A percentile compares a stretch with the other conserved stretches of the same genome.
These are phyloP conservation scores for Microcebus ravelobensis DNA, from an alignment of 2,113 vertebrate genomes.

Conservation along the genomic window DNA sequence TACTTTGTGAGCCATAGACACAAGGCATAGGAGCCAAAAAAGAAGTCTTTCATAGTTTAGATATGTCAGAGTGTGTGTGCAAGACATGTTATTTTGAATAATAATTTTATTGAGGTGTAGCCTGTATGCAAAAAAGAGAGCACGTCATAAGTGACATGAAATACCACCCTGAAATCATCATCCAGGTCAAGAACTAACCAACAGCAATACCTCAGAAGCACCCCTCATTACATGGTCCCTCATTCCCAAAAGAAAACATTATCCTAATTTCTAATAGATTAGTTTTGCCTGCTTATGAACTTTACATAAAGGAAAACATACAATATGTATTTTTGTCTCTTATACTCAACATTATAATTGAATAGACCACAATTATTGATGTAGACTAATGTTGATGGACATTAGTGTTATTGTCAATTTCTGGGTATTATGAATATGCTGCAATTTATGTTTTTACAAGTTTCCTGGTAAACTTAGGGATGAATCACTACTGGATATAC, in stretches of 20 bases:
- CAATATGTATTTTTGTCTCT: background rate
- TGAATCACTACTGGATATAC: background rate
- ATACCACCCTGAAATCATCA: background rate
- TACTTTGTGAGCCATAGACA: background rate
- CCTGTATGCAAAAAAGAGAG: background rate
- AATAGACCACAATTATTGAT: background rate
- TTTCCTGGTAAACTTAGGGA: background rate
- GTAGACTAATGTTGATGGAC: background rate
- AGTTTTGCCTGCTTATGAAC: background rate
- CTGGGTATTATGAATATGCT: background rate
- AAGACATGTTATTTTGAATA: background rate
- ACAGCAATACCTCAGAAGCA: background rate
- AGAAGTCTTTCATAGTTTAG: background rate
- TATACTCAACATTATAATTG: background rate
- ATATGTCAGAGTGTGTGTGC: background rate
- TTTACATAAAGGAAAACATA: background rate
- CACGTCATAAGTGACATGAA: background rate
- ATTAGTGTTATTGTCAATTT: background rate
- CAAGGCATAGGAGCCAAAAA: background rate
- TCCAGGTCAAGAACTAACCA: background rate
- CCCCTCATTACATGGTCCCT: background rate
- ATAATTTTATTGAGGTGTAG: background rate
- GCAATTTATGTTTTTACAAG: background rate
- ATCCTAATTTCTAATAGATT: background rate
- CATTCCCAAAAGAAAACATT: background rate